Evolutionary conservation across 2,113 vertebrate species (phyloP).

Genomic region (Heterocephalus glaber): DNA sequence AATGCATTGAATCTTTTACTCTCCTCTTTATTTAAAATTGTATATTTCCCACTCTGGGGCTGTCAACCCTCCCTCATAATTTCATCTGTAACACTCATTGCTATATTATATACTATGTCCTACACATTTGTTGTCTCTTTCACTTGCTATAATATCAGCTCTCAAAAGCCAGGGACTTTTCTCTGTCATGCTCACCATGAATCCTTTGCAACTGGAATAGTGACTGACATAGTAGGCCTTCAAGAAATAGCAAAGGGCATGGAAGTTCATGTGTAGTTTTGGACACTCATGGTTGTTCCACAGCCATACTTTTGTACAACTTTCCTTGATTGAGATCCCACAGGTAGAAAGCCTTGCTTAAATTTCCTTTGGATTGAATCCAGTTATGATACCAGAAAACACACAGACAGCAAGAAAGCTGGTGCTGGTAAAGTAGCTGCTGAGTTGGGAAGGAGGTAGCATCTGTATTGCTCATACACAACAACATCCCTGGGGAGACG

Average conservation of each 20-base stretch:
- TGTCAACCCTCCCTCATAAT: background rate
- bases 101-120: background rate
- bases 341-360: background rate
- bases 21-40: background rate
- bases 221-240: background rate
- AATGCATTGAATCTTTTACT: background rate
- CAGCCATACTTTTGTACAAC: background rate
- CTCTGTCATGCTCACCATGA: background rate
- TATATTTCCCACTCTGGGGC: background rate
- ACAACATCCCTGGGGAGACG: constrained; percentile 75
- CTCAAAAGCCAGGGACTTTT: background rate
- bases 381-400: background rate
- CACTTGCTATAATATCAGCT: background rate
- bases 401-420: background rate
- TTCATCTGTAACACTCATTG: background rate
- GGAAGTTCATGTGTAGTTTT: background rate
- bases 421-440: constrained; percentile 54
- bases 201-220: background rate
- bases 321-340: background rate
- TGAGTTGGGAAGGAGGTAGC: constrained; percentile 71
- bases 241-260: background rate
- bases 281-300: background rate
- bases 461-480: constrained; percentile 78
- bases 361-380: constrained; percentile 47
- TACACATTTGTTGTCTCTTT: background rate